Conservation (phyloP, 64 coral and sea anemone species). For the Stylophora pistillata region DNA sequence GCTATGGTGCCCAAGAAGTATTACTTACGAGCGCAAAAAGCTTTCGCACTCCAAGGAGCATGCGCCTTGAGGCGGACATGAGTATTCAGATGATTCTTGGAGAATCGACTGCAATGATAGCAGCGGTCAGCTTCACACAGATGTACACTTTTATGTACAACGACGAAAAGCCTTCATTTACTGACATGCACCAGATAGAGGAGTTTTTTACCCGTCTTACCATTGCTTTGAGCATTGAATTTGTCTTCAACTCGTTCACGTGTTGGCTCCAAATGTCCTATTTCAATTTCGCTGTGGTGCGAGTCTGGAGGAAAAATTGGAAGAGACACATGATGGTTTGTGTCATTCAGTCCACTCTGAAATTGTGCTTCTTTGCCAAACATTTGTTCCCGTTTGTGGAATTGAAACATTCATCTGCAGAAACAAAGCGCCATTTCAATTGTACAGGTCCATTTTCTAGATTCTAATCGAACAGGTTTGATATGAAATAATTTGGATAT, state of each 20-base stretch:
- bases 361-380: constrained; percentile 51
- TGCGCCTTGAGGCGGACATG: constrained; percentile 72
- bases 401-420: neutral
- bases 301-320: constrained; percentile 76
- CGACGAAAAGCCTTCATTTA: neutral
- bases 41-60: constrained; percentile 70
- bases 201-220: constrained; percentile 40
- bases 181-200: neutral
- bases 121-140: constrained; percentile 60
- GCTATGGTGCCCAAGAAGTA: no score
- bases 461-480: neutral
- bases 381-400: constrained; percentile 56
- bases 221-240: constrained; percentile 34
- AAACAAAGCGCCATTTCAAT: neutral
- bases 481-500: no score
- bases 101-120: constrained; percentile 65
- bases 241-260: constrained; percentile 58
- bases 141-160: constrained; percentile 70
- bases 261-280: constrained; percentile 61
- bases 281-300: constrained; percentile 60
- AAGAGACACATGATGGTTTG: constrained; percentile 46
- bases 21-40: neutral
- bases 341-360: constrained; percentile 30
- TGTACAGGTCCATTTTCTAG: neutral
- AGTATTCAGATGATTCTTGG: constrained; percentile 83